phyloP scores from a whole-genome alignment of 2,113 vertebrate genomes.

The Paracanthobrama guichenoti region DNA sequence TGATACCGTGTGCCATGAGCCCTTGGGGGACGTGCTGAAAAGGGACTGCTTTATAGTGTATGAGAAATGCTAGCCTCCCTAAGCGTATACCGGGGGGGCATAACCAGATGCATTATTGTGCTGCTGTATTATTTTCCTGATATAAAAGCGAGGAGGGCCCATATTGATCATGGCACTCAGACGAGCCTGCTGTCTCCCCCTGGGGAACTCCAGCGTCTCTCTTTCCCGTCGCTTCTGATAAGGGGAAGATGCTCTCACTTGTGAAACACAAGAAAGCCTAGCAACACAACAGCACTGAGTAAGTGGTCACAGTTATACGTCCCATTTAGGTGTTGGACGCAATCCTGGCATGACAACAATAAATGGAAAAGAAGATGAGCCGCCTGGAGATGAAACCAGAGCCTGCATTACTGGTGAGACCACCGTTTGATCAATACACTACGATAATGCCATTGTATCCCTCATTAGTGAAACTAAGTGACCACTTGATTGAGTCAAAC shows the following conservation, averaged over 20 bases:
- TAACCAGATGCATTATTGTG: slow-evolving; percentile 41
- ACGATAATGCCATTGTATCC: not conserved
- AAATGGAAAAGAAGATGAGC: not conserved
- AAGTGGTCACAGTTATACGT: slow-evolving; percentile 17
- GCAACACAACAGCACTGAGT: slow-evolving; percentile 17
- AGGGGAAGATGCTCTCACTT: slow-evolving; percentile 34
- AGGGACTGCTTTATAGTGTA: slow-evolving; percentile 25
- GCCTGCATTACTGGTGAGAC: not conserved
- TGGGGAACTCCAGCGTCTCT: slow-evolving; percentile 31
- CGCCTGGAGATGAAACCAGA: slow-evolving; percentile 31
- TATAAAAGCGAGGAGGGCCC: slow-evolving; percentile 42
- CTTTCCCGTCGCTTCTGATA: slow-evolving; percentile 25
- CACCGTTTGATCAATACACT: slow-evolving; percentile 36
- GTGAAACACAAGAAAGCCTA: slow-evolving; percentile 45
- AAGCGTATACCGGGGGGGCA: slow-evolving; percentile 24
- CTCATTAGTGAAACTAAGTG: slow-evolving; percentile 40
- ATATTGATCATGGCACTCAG: slow-evolving; percentile 48
- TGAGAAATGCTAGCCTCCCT: slow-evolving; percentile 43
- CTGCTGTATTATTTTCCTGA: slow-evolving; percentile 48
- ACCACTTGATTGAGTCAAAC: slow-evolving; percentile 45
- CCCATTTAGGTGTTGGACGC: not conserved
- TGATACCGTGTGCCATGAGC: not conserved
- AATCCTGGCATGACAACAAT: not conserved
- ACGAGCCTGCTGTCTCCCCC: slow-evolving; percentile 8
- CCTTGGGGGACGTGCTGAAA: slow-evolving; percentile 13